Percentiles rank a stretch among this genome's conserved stretches.
phyloP scores from a whole-genome alignment of 1,140 invertebrate species.

The Lepidurus couesii region DNA sequence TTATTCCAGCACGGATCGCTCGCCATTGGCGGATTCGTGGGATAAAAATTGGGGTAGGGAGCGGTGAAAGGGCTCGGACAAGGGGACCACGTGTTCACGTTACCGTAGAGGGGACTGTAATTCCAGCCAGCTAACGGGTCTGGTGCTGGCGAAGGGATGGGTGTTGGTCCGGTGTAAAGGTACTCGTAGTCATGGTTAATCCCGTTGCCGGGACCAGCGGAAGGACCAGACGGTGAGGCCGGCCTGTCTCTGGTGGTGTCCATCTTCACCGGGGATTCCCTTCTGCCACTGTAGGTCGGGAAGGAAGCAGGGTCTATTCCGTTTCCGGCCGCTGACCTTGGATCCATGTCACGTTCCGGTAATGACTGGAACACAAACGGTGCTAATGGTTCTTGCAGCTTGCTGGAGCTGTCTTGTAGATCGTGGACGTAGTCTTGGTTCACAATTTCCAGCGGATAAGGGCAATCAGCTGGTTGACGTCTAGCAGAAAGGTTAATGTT shows the following conservation, averaged over 20 bases:
- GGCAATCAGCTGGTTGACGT: slow-evolving; percentile 25
- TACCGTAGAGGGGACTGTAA: slow-evolving; percentile 31
- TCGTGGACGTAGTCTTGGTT: background rate
- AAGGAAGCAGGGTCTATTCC: no score
- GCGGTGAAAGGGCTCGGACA: slow-evolving; percentile 19
- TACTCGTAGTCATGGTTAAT: slow-evolving; percentile 22
- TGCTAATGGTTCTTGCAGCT: background rate
- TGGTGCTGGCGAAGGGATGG: slow-evolving; percentile 14
- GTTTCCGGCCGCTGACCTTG: no score
- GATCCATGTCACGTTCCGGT: no score
- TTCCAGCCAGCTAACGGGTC: slow-evolving; percentile 14
- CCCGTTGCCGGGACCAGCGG: background rate
- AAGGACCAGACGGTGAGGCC: background rate
- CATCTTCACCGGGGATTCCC: no score
- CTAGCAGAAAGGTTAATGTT: background rate
- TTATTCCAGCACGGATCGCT: background rate
- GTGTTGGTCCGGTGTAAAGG: slow-evolving; percentile 23
- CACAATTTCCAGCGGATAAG: slow-evolving; percentile 30
- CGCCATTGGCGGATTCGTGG: background rate
- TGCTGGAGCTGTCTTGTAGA: background rate
- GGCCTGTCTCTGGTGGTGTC: background rate
- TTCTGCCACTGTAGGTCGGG: no score
- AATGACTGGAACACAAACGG: no score
- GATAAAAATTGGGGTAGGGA: background rate
- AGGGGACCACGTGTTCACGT: background rate